A percentile compares a stretch with the other conserved stretches of the same genome.
Evolutionary conservation across 2,888 invertebrate genomes (phyloP).

Genomic region (Folsomia manolachei): DNA sequence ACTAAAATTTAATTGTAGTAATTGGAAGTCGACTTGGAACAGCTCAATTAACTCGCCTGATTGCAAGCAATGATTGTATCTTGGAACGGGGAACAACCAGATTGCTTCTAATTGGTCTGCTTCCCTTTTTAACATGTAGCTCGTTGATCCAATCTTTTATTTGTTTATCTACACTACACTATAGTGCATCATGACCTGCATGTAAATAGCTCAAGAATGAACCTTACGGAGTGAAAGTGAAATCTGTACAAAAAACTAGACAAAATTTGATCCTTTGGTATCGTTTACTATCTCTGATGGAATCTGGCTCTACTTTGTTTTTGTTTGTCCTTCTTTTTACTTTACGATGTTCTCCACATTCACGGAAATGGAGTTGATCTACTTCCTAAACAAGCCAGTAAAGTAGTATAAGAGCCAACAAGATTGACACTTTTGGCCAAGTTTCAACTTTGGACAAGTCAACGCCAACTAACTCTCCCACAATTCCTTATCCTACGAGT

Average conservation of each 20-base stretch:
- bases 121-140: no score
- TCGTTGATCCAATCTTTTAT: no score
- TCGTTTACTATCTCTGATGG: not conserved
- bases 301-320: not conserved
- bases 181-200: no score
- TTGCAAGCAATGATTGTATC: no score
- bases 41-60: not conserved
- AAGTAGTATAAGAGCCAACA: not conserved
- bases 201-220: no score
- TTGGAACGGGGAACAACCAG: no score
- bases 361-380: not conserved
- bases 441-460: not conserved
- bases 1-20: not conserved
- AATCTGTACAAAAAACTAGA: not conserved
- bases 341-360: not conserved
- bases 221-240: not conserved
- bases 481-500: not conserved
- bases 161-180: no score
- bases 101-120: no score
- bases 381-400: not conserved
- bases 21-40: not conserved
- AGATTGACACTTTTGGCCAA: not conserved
- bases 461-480: not conserved
- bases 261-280: no score
- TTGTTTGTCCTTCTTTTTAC: not conserved